phyloP scores from a whole-genome alignment of 2,888 invertebrate genomes.

The Odontothrips loti region DNA sequence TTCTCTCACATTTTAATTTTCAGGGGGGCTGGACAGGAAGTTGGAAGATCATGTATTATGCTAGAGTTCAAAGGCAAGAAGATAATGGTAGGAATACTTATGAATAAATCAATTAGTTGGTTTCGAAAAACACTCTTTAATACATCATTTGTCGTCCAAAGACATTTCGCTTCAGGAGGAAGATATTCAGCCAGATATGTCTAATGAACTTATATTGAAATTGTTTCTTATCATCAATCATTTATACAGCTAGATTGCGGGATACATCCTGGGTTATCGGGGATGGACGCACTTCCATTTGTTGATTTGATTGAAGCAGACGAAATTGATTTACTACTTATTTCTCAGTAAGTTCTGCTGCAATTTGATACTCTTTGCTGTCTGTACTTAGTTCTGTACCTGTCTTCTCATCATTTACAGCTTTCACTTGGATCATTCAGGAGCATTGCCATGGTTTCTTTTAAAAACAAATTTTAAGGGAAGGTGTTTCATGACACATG shows the following conservation, averaged over 20 bases:
- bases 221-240: not conserved
- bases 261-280: conserved; percentile 91
- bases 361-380: not conserved
- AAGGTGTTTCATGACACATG: conserved; percentile 98
- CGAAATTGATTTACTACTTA: conserved; percentile 73
- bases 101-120: conserved; percentile 42
- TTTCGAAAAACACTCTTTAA: too few species aligned
- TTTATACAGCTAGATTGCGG: conserved; percentile 71
- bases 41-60: conserved; percentile 94
- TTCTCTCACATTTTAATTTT: conserved; percentile 40
- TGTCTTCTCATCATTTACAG: conserved; percentile 48
- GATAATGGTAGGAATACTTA: conserved; percentile 76
- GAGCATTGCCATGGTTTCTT: conserved; percentile 96
- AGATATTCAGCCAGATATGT: too few species aligned
- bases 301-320: conserved; percentile 81
- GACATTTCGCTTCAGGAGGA: too few species aligned
- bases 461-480: conserved; percentile 96
- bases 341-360: conserved; percentile 61
- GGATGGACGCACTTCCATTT: conserved; percentile 97
- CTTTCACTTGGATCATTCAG: conserved; percentile 98
- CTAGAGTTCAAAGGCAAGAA: conserved; percentile 98
- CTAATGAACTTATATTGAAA: too few species aligned
- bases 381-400: too few species aligned
- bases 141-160: too few species aligned
- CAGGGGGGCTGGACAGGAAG: conserved; percentile 94